A percentile compares a stretch with the other conserved stretches of the same genome.
Evolutionary conservation across 2,888 invertebrate species (phyloP).

Genomic region (Morpho achilles): DNA sequence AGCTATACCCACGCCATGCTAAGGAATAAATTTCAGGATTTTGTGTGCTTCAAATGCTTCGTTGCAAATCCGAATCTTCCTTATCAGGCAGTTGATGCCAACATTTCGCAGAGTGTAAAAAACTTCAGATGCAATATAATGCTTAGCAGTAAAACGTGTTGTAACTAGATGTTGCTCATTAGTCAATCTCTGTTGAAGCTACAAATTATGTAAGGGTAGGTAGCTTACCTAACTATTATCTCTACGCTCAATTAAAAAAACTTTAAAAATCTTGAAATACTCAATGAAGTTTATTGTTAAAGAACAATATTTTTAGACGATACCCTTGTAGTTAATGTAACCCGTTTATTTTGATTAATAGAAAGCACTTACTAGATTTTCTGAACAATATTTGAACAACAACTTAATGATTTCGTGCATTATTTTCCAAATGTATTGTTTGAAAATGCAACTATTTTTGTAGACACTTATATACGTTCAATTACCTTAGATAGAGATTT

Average conservation of each 20-base stretch:
- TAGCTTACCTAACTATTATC: slow-evolving; percentile 45
- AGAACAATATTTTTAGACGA: slow-evolving; percentile 72
- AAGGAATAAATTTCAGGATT: too few relatives aligned
- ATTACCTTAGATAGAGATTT: slow-evolving; percentile 73
- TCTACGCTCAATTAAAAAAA: slow-evolving; percentile 55
- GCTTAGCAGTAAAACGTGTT: slow-evolving; percentile 9
- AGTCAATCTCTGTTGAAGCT: slow-evolving; percentile 56
- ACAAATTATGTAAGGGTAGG: slow-evolving; percentile 32
- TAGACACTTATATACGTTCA: slow-evolving; percentile 73
- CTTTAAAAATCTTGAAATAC: slow-evolving; percentile 31
- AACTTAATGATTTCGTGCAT: slow-evolving; percentile 42
- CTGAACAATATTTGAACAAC: slow-evolving; percentile 44
- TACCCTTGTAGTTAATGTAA: slow-evolving; percentile 60
- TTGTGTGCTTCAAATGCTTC: too few relatives aligned
- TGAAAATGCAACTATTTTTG: slow-evolving; percentile 76
- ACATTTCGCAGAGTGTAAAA: too few relatives aligned
- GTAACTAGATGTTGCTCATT: slow-evolving; percentile 41
- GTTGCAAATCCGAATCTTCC: too few relatives aligned
- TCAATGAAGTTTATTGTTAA: slow-evolving; percentile 58
- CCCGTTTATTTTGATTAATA: slow-evolving; percentile 44
- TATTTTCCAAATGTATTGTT: slow-evolving; percentile 54
- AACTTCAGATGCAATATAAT: slow-evolving; percentile 7
- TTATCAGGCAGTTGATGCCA: too few relatives aligned
- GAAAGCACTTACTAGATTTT: slow-evolving; percentile 45
- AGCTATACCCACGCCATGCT: slow-evolving; percentile 9